phyloP scores from a whole-genome alignment of 2,113 vertebrate species.

The Mellivora capensis region DNA sequence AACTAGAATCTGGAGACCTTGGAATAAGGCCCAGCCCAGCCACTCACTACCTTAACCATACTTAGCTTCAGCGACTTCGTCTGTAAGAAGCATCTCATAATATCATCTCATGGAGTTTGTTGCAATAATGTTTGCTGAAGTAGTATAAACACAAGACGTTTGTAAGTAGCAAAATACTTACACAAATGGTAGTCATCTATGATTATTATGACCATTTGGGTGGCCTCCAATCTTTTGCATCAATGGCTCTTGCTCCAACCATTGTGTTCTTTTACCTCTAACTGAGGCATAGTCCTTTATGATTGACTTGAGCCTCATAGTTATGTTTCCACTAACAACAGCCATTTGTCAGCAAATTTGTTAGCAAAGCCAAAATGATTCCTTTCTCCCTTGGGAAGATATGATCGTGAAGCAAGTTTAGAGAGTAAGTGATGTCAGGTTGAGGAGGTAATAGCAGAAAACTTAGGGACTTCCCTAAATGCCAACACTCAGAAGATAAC shows the following conservation, averaged over 20 bases:
- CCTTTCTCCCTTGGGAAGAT: slow-evolving; percentile 12
- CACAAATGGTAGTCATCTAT: not conserved
- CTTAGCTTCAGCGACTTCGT: not conserved
- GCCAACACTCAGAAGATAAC: not conserved
- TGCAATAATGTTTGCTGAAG: not conserved
- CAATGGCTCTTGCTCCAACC: not conserved
- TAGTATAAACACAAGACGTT: not conserved
- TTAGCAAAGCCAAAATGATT: slow-evolving; percentile 23
- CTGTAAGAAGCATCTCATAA: not conserved
- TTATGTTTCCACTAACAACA: not conserved
- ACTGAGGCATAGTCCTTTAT: not conserved
- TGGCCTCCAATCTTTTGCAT: not conserved
- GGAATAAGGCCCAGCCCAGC: not conserved
- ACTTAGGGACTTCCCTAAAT: slow-evolving; percentile 27
- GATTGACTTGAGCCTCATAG: not conserved
- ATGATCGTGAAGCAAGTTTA: not conserved
- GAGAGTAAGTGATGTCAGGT: not conserved
- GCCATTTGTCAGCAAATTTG: not conserved
- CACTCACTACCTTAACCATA: not conserved
- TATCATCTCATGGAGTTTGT: not conserved
- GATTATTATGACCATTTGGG: not conserved
- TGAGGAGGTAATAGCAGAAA: slow-evolving; percentile 32
- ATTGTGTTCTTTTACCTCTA: not conserved
- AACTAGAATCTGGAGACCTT: not conserved
- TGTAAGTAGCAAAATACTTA: not conserved